A percentile compares a stretch with the other conserved stretches of the same genome.
These are phyloP conservation scores for Mola mola DNA, from an alignment of 2,113 vertebrate species.

Conservation along the genomic window DNA sequence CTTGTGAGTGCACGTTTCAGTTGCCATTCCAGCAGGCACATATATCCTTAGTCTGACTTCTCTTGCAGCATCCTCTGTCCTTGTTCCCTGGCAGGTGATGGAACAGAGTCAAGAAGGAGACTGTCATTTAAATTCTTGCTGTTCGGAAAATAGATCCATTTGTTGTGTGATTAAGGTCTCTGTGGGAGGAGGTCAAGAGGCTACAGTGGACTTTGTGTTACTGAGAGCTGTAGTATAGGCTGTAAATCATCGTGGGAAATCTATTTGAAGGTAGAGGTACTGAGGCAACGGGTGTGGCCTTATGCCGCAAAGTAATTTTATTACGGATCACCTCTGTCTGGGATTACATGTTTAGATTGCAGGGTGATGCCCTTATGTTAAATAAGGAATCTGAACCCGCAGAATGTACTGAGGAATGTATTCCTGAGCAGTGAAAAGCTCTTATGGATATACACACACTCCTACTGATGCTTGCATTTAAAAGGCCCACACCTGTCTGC, in stretches of 20 bases:
- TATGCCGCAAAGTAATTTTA: conserved; percentile 55
- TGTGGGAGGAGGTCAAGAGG: conserved; percentile 29
- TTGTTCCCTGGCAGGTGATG: conserved; percentile 68
- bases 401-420: conserved; percentile 50
- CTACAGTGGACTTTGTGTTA: conserved; percentile 24
- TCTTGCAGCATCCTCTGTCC: conserved; percentile 47
- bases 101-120: conserved; percentile 32
- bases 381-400: conserved; percentile 48
- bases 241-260: conserved; percentile 65
- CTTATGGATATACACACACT: conserved; percentile 18
- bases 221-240: conserved; percentile 16
- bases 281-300: conserved; percentile 35
- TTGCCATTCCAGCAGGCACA: conserved; percentile 68
- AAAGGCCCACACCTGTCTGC: conserved; percentile 68
- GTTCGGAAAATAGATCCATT: conserved; percentile 55
- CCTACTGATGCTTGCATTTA: conserved; percentile 36
- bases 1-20: conserved; percentile 66
- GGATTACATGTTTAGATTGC: conserved; percentile 59
- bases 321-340: conserved; percentile 30
- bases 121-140: conserved; percentile 53
- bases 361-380: conserved; percentile 42
- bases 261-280: conserved; percentile 42
- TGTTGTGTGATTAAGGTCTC: conserved; percentile 34
- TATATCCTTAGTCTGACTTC: conserved; percentile 58
- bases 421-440: conserved; percentile 50